These are phyloP conservation scores for Drosophila varians DNA, from an alignment of 1,140 invertebrate genomes.

Conservation along the genomic window DNA sequence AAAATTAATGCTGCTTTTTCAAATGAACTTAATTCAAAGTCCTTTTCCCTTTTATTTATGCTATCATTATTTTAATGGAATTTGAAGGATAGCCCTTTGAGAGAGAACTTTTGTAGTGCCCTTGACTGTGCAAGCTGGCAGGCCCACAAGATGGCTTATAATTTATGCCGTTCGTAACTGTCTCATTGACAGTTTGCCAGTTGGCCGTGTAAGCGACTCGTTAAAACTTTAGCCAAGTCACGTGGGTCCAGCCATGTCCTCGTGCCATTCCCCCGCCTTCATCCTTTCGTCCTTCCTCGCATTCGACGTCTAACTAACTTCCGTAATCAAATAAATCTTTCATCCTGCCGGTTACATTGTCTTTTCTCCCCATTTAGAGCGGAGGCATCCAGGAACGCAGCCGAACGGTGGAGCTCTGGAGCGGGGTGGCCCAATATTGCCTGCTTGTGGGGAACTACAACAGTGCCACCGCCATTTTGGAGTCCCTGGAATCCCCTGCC, in stretches of 20 bases:
- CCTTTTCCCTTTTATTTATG: too few relatives aligned
- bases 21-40: too few relatives aligned
- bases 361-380: slow-evolving; percentile 42
- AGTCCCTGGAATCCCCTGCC: slow-evolving; percentile 76
- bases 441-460: slow-evolving; percentile 76
- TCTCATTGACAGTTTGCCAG: slow-evolving; percentile 61
- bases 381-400: slow-evolving; percentile 65
- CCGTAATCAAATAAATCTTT: slow-evolving; percentile 54
- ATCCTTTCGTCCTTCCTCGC: background rate
- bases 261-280: background rate
- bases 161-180: slow-evolving; percentile 59
- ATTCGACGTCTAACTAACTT: slow-evolving; percentile 50
- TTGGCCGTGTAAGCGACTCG: slow-evolving; percentile 49
- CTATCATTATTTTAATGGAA: too few relatives aligned
- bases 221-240: slow-evolving; percentile 49
- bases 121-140: background rate
- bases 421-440: slow-evolving; percentile 72
- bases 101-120: background rate
- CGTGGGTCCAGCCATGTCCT: slow-evolving; percentile 33
- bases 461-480: slow-evolving; percentile 77
- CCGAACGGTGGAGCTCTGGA: slow-evolving; percentile 71
- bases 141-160: slow-evolving; percentile 39
- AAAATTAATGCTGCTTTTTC: too few relatives aligned
- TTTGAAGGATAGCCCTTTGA: too few relatives aligned
- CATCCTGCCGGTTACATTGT: slow-evolving; percentile 25